These are phyloP conservation scores for Xestobium rufovillosum DNA, from an alignment of 2,888 invertebrate genomes.

Conservation along the genomic window DNA sequence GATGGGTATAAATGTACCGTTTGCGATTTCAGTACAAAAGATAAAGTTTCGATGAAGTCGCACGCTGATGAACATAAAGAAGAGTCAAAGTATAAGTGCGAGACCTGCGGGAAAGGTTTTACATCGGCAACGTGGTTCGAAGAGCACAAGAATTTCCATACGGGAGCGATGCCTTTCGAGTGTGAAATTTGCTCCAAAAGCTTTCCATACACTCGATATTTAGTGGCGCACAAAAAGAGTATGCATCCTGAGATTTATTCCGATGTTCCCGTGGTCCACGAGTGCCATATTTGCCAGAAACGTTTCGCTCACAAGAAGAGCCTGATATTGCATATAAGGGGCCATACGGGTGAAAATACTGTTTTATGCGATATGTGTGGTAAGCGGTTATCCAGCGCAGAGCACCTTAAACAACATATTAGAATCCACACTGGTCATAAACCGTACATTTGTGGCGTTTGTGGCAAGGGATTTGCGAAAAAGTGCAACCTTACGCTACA, in stretches of 20 bases:
- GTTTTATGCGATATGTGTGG: slow-evolving; percentile 51
- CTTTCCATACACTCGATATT: slow-evolving; percentile 38
- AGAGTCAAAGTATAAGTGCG: slow-evolving; percentile 27
- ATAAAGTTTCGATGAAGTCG: slow-evolving; percentile 17
- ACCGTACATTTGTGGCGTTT: slow-evolving; percentile 36
- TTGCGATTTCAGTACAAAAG: slow-evolving; percentile 20
- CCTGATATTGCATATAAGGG: slow-evolving; percentile 32
- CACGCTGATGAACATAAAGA: slow-evolving; percentile 25
- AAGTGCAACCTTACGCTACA: slow-evolving; percentile 33
- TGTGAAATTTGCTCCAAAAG: slow-evolving; percentile 37
- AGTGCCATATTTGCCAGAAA: slow-evolving; percentile 44
- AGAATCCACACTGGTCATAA: slow-evolving; percentile 47
- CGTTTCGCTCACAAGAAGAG: slow-evolving; percentile 36
- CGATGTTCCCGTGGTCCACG: slow-evolving; percentile 34
- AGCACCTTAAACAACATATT: slow-evolving; percentile 45
- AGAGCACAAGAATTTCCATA: slow-evolving; percentile 32
- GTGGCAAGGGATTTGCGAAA: slow-evolving; percentile 47
- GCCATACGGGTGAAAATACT: slow-evolving; percentile 41
- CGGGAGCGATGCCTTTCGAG: slow-evolving; percentile 44
- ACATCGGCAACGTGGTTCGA: slow-evolving; percentile 20
- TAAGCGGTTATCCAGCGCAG: slow-evolving; percentile 42
- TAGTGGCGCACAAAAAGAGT: slow-evolving; percentile 42
- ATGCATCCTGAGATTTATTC: slow-evolving; percentile 41
- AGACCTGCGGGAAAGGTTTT: slow-evolving; percentile 26
- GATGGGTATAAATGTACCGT: slow-evolving; percentile 21